Percentiles rank a stretch among this genome's conserved stretches.
phyloP scores from a whole-genome alignment of 2,888 invertebrate species.

The Ferdinandea cuprea region DNA sequence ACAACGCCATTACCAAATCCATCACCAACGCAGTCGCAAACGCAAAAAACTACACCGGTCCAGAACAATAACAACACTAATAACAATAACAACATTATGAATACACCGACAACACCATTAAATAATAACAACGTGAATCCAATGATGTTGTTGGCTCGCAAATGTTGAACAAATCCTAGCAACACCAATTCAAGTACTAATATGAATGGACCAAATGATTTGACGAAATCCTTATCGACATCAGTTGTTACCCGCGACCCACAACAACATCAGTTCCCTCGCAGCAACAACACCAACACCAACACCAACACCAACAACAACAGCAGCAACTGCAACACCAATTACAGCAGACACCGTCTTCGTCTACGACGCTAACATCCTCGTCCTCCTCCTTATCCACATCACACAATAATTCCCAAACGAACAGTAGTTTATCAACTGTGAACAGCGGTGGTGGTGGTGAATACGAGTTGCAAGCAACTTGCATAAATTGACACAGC shows the following conservation, averaged over 20 bases:
- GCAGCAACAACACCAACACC: slow-evolving; percentile 70
- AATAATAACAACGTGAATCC: slow-evolving; percentile 56
- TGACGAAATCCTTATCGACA: slow-evolving; percentile 76
- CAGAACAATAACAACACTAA: slow-evolving; percentile 54
- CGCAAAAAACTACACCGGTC: slow-evolving; percentile 62
- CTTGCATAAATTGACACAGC: slow-evolving; percentile 79
- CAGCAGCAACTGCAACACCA: slow-evolving; percentile 72
- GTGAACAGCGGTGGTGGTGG: slow-evolving; percentile 75
- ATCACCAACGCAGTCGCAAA: slow-evolving; percentile 70
- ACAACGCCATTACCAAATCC: slow-evolving; percentile 76
- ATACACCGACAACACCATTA: slow-evolving; percentile 53
- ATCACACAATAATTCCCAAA: slow-evolving; percentile 67
- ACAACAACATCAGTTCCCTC: slow-evolving; percentile 32
- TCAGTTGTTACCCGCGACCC: slow-evolving; percentile 68
- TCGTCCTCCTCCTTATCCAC: slow-evolving; percentile 50
- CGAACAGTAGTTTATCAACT: slow-evolving; percentile 57
- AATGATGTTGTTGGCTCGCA: slow-evolving; percentile 65
- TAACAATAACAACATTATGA: slow-evolving; percentile 48
- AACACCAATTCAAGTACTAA: slow-evolving; percentile 68
- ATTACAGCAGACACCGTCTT: slow-evolving; percentile 64
- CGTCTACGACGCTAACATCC: slow-evolving; percentile 50
- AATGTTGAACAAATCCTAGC: slow-evolving; percentile 59
- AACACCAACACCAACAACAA: slow-evolving; percentile 67
- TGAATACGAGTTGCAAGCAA: slow-evolving; percentile 81
- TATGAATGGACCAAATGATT: slow-evolving; percentile 79